Conservation (phyloP, 2,113 vertebrate species). For the Ailuropoda melanoleuca region DNA sequence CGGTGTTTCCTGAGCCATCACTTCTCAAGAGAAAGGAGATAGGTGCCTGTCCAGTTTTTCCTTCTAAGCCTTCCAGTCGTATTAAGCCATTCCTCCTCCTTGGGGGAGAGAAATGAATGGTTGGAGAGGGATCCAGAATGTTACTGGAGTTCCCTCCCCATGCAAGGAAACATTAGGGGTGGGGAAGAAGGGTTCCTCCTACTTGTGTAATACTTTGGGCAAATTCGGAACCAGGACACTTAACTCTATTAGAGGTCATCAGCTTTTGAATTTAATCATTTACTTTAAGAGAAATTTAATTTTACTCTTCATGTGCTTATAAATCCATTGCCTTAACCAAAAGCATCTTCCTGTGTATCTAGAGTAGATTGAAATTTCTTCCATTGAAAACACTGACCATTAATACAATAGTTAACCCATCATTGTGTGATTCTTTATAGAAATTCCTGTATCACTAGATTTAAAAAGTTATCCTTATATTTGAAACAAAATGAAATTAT, state of each 20-base stretch:
- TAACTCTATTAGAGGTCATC: not conserved
- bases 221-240: not conserved
- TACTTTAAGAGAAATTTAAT: conserved; percentile 24
- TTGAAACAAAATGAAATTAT: conserved; percentile 36
- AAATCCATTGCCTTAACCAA: not conserved
- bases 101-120: not conserved
- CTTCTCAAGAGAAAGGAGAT: not conserved
- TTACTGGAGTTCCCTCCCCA: not conserved
- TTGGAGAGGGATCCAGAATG: not conserved
- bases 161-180: not conserved
- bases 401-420: not conserved
- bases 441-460: not conserved
- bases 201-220: not conserved
- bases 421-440: not conserved
- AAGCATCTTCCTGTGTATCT: not conserved
- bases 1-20: not conserved
- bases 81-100: not conserved
- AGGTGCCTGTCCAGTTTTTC: not conserved
- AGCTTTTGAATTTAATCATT: not conserved
- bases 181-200: not conserved
- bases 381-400: not conserved
- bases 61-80: not conserved
- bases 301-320: not conserved
- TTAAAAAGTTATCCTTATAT: not conserved
- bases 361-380: not conserved